These are phyloP conservation scores for Delichon dasypus DNA, from an alignment of 2,797 vertebrate genomes.

Conservation along the genomic window DNA sequence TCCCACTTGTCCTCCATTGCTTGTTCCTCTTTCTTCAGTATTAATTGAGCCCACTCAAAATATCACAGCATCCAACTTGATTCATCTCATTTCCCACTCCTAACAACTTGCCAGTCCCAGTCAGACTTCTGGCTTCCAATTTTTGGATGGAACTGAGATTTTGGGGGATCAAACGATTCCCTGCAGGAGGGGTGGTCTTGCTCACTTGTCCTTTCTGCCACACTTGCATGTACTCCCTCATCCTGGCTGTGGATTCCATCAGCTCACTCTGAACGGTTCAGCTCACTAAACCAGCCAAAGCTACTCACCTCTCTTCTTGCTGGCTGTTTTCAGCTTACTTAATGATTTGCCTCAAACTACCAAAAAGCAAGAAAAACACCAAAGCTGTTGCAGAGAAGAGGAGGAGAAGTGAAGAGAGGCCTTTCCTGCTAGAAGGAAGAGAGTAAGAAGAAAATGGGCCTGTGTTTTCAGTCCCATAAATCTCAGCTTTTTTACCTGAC, in stretches of 20 bases:
- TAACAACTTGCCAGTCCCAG: background rate
- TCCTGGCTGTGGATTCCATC: background rate
- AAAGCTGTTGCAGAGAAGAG: background rate
- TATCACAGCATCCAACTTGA: background rate
- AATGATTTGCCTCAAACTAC: background rate
- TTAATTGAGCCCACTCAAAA: background rate
- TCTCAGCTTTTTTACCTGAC: background rate
- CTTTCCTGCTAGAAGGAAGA: background rate
- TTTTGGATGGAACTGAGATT: background rate
- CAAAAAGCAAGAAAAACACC: background rate
- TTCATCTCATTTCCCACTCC: background rate
- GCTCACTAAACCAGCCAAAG: background rate
- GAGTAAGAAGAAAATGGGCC: background rate
- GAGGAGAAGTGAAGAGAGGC: background rate
- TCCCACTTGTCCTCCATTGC: background rate
- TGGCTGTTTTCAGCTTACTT: background rate
- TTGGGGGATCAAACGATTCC: background rate
- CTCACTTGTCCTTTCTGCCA: background rate
- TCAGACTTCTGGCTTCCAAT: background rate
- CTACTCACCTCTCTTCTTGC: background rate
- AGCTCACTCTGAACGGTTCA: background rate
- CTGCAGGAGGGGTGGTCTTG: background rate
- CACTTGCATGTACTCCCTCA: background rate
- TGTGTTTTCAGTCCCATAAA: background rate
- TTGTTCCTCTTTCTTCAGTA: background rate